Conservation (phyloP, 1,140 invertebrate species). For the Mylabris phalerata region DNA sequence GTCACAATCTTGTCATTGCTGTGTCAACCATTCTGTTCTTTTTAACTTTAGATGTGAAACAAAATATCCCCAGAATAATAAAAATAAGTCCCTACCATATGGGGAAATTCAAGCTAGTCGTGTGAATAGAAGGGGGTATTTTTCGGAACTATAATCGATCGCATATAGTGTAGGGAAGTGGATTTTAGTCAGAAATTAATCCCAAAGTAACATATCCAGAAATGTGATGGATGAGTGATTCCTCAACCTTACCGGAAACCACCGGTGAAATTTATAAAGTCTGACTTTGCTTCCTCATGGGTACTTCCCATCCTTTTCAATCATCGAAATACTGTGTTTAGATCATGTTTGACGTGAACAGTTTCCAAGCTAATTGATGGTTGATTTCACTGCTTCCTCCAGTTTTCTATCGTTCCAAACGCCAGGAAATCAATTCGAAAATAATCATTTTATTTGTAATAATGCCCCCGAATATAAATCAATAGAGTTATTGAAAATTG, state of each 20-base stretch:
- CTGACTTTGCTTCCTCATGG: slow-evolving; percentile 12
- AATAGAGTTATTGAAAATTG: too few relatives aligned
- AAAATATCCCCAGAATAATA: not conserved
- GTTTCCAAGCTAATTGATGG: slow-evolving; percentile 9
- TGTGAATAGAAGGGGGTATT: too few relatives aligned
- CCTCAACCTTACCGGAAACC: slow-evolving; percentile 8
- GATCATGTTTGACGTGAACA: slow-evolving; percentile 8
- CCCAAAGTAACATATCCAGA: slow-evolving; percentile 3
- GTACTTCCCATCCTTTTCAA: slow-evolving; percentile 13
- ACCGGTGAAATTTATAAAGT: slow-evolving; percentile 5
- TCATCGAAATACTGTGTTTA: slow-evolving; percentile 11
- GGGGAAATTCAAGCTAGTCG: too few relatives aligned
- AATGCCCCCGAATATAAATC: too few relatives aligned
- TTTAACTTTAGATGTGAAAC: slow-evolving; percentile 2
- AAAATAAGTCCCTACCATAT: not conserved
- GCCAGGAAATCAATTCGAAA: too few relatives aligned
- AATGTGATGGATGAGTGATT: slow-evolving; percentile 13
- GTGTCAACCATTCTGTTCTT: slow-evolving; percentile 12
- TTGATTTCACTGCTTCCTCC: too few relatives aligned
- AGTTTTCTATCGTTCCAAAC: too few relatives aligned
- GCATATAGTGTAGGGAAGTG: too few relatives aligned
- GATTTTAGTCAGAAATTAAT: not conserved
- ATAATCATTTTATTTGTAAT: too few relatives aligned
- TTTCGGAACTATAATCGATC: too few relatives aligned
- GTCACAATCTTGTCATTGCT: slow-evolving; percentile 8